Evolutionary conservation across 2,888 invertebrate species (phyloP).

Genomic region (Dryomyza anilis): DNA sequence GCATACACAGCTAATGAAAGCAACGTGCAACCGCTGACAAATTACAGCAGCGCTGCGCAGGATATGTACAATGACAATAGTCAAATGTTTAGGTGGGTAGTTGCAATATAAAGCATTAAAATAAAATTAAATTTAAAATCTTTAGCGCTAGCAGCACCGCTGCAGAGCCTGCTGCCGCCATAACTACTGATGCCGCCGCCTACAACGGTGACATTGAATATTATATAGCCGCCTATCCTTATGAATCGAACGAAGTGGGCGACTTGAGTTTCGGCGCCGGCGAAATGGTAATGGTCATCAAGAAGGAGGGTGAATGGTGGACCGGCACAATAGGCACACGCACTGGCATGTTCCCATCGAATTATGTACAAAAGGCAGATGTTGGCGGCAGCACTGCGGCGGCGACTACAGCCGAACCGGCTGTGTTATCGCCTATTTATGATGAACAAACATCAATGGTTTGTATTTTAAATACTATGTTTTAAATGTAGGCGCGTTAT

Average conservation of each 20-base stretch:
- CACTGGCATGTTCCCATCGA: conserved; percentile 95
- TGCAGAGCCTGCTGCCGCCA: conserved; percentile 40
- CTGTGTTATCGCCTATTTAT: conserved; percentile 31
- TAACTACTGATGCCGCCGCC: conserved; percentile 40
- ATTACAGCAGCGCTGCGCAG: conserved; percentile 44
- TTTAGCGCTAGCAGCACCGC: conserved; percentile 27
- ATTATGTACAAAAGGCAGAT: conserved; percentile 84
- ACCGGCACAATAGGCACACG: conserved; percentile 84
- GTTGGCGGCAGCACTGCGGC: conserved; percentile 51
- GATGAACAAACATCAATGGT: conserved; percentile 34
- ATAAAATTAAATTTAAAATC: not conserved
- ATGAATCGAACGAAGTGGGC: conserved; percentile 85
- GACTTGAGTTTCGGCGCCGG: conserved; percentile 89
- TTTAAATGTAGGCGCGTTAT: not conserved
- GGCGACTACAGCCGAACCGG: not conserved
- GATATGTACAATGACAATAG: conserved; percentile 56
- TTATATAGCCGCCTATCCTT: conserved; percentile 89
- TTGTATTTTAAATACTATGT: not conserved
- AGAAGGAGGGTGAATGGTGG: conserved; percentile 99
- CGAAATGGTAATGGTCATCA: conserved; percentile 84
- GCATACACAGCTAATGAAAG: conserved; percentile 28
- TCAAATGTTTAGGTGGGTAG: conserved; percentile 64
- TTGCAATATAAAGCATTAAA: not conserved
- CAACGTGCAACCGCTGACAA: conserved; percentile 35
- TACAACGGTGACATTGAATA: conserved; percentile 68